Evolutionary conservation across 2,888 invertebrate genomes (phyloP), one percentile per base, ranked within the genome.

Genomic region (Germaria angustata): DNA sequence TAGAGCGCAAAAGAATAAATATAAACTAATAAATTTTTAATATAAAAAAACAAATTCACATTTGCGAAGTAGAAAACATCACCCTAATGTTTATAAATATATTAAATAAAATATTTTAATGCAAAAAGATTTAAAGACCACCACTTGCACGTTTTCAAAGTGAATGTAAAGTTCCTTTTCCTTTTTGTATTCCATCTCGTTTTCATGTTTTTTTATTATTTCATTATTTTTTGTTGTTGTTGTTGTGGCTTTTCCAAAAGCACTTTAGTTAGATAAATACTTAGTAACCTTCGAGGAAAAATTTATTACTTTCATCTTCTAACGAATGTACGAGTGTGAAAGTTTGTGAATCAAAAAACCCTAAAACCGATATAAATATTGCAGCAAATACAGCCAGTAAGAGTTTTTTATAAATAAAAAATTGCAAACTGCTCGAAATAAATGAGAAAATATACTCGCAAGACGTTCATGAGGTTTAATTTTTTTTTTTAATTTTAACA

Each of bases 221-320:
- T n/a, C 34, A 7, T 39, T 22, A 5, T 28, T 5, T 28, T 28
- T 5, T 28, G 3, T 73, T 28, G 28, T 28, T 28, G 28, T 28
- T 28, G 28, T 28, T 28, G 28, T 28, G 3, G 28, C 6, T 11
- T 24, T 53, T 53, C 63, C 22, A 61, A 28, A 72, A 72, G 57
- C 51, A 72, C 51, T 73, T 79, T 79, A 9, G 15, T 8, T 7
- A 20, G 20, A 7, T 7, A 20, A 46, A 7, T 7, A 7, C 15
- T 32, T 34, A 4, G 49, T 41, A 55, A 63, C 68, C 68, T 80
- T 80, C 80, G 51, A 73, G 55, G 36, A 55, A 55, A 46, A 68
- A 68, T 75, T 75, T 80, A 66, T 80, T 73, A 75, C 61, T 63
- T 80, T 55, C 20, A 36, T 44, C 73, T 49, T 36, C 22, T 22